Evolutionary conservation across 1,140 invertebrate species (phyloP), one percentile per base, ranked within the genome.

Genomic region (Carposina sasakii): DNA sequence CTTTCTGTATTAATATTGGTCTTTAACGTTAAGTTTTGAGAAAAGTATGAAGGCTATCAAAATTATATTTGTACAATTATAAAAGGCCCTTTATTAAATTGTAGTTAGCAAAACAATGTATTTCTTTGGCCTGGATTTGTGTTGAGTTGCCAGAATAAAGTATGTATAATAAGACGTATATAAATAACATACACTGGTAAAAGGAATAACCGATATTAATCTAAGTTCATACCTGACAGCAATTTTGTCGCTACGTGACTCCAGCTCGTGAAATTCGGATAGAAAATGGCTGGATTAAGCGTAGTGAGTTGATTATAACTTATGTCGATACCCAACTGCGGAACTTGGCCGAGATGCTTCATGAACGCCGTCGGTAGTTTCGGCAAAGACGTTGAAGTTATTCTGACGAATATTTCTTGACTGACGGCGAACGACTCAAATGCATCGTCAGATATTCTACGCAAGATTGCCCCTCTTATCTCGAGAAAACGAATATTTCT

Each of bases 231-330:
- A 93, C 92, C 92, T 81, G 91, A 90, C 34, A 93, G 88, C 71
- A 92, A 87, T 67, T 91, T 92, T 5, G 93, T 95, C 16, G 93
- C 93, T 33, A 93, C 91, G 54, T 90, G 90, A 76, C 94, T 93
- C 93, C 93, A 95, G 21, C 91, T 91, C 3, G 91, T 90, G 47
- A 89, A 89, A 73, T 95, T 95, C 1, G 92, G 91, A 75, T 96
- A 96, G 60, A 96, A 92, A 21, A 93, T 90, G 13, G 93, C 91
- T 21, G 93, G 93, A 76, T 91, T 91, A 21, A 96, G 81, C 40
- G 91, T 90, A 41, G 90, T 90, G 56, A 96, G 89, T 81, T 92
- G 89, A 85, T 96, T 96, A 65, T 92, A 88, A 53, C 92, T 90
- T 33, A 96, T 85, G 71, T 96, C 94, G 33, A 96, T 85, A 2